These are phyloP conservation scores for Muschampia plurimacula DNA, from an alignment of 2,888 invertebrate genomes.

Conservation along the genomic window DNA sequence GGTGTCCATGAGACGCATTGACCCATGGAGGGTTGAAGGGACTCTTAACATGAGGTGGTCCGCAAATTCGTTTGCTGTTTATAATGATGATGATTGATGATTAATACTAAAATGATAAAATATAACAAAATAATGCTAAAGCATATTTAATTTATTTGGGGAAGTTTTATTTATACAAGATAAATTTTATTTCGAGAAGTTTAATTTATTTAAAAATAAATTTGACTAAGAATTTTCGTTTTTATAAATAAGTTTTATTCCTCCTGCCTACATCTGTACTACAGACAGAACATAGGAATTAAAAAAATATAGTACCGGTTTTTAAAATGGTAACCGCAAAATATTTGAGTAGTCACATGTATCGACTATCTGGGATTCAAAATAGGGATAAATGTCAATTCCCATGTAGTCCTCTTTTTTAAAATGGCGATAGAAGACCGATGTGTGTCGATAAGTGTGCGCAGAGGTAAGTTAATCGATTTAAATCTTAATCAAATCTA, in stretches of 20 bases:
- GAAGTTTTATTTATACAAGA: too few relatives aligned
- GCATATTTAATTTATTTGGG: too few relatives aligned
- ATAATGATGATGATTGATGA: too few relatives aligned
- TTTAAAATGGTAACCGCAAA: neutral
- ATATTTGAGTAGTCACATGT: neutral
- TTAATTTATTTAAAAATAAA: too few relatives aligned
- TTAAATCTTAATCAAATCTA: neutral
- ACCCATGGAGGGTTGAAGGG: too few relatives aligned
- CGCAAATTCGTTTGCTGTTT: too few relatives aligned
- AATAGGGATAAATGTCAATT: neutral
- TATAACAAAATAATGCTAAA: too few relatives aligned
- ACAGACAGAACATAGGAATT: neutral
- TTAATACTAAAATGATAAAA: too few relatives aligned
- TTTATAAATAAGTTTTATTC: neutral
- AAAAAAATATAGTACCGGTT: neutral
- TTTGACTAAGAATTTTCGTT: too few relatives aligned
- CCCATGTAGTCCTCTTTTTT: neutral
- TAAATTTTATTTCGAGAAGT: too few relatives aligned
- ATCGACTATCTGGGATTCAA: neutral
- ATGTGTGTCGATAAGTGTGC: neutral
- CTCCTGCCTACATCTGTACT: constrained; percentile 8
- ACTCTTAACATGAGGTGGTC: too few relatives aligned
- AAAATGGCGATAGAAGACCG: neutral
- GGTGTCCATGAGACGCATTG: too few relatives aligned
- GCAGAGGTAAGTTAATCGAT: neutral